Percentiles rank a stretch among this genome's conserved stretches.
Evolutionary conservation across 2,113 vertebrate species (phyloP).

Genomic region (Acrocephalus arundinaceus): DNA sequence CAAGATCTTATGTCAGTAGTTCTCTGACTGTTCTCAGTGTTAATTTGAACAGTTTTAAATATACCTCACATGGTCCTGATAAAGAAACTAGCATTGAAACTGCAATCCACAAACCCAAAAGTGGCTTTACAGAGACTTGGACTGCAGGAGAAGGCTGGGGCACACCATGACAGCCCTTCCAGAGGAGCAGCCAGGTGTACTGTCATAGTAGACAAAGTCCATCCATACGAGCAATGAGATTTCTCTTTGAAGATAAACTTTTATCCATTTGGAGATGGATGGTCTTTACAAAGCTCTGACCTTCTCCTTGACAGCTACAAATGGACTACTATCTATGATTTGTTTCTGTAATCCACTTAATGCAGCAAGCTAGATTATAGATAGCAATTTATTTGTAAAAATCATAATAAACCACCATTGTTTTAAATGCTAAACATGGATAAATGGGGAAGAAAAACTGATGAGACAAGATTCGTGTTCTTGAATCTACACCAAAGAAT

Average conservation of each 20-base stretch:
- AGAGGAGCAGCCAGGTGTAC: not conserved
- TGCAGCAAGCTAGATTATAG: conserved; percentile 41
- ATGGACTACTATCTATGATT: conserved; percentile 53
- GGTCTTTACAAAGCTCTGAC: conserved; percentile 55
- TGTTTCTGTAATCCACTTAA: conserved; percentile 63
- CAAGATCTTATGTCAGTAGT: not conserved
- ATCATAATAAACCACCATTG: conserved; percentile 57
- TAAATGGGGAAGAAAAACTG: conserved; percentile 9
- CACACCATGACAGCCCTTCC: not conserved
- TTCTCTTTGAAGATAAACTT: not conserved
- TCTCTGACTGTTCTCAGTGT: not conserved
- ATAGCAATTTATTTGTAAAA: conserved; percentile 72
- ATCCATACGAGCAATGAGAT: not conserved
- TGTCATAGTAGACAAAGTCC: not conserved
- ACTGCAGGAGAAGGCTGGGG: not conserved
- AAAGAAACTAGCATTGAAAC: not conserved
- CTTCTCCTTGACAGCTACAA: conserved; percentile 57
- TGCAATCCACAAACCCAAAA: not conserved
- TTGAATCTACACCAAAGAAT: conserved; percentile 37
- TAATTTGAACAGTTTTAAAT: not conserved
- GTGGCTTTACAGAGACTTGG: not conserved
- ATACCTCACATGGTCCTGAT: not conserved
- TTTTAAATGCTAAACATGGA: conserved; percentile 54
- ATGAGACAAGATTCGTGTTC: conserved; percentile 21
- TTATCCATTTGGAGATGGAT: conserved; percentile 24